These are phyloP conservation scores for Drosophila repleta DNA, from an alignment of 1,140 invertebrate species.

Conservation along the genomic window DNA sequence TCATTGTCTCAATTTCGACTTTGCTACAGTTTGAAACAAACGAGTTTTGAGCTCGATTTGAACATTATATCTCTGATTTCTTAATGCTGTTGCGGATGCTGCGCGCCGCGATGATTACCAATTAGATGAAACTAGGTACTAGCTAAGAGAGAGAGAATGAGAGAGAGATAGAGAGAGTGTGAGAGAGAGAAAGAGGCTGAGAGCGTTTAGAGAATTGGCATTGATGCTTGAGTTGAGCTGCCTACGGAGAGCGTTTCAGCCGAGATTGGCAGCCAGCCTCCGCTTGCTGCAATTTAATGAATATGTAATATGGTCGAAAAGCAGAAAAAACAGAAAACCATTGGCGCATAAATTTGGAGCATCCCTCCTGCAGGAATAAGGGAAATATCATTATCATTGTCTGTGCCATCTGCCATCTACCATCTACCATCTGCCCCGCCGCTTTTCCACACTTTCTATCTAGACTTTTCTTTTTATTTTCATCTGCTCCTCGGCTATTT, in stretches of 20 bases:
- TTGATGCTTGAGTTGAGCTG: slow-evolving; percentile 21
- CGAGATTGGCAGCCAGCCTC: slow-evolving; percentile 19
- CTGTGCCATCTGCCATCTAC: slow-evolving; percentile 34
- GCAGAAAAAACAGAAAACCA: slow-evolving; percentile 25
- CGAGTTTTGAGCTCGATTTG: slow-evolving; percentile 66
- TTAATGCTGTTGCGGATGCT: slow-evolving; percentile 1
- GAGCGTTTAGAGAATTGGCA: not conserved
- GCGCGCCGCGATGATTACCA: slow-evolving; percentile 45
- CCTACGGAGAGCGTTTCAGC: slow-evolving; percentile 11
- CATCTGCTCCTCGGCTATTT: not conserved
- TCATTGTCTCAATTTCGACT: slow-evolving; percentile 41
- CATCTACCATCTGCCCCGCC: too few species aligned
- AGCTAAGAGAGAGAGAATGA: not conserved
- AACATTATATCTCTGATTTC: slow-evolving; percentile 22
- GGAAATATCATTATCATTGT: slow-evolving; percentile 59
- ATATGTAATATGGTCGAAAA: slow-evolving; percentile 60
- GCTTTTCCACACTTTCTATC: not conserved
- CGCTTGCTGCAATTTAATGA: slow-evolving; percentile 65
- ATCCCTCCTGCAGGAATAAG: slow-evolving; percentile 32
- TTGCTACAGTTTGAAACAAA: slow-evolving; percentile 37
- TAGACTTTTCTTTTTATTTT: not conserved
- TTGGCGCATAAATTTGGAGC: slow-evolving; percentile 58
- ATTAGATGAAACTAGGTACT: slow-evolving; percentile 52
- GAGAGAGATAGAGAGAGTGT: not conserved
- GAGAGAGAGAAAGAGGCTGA: too few species aligned